A percentile compares a stretch with the other conserved stretches of the same genome.
Conservation (phyloP, 2,797 vertebrate species). For the Sciurus carolinensis region DNA sequence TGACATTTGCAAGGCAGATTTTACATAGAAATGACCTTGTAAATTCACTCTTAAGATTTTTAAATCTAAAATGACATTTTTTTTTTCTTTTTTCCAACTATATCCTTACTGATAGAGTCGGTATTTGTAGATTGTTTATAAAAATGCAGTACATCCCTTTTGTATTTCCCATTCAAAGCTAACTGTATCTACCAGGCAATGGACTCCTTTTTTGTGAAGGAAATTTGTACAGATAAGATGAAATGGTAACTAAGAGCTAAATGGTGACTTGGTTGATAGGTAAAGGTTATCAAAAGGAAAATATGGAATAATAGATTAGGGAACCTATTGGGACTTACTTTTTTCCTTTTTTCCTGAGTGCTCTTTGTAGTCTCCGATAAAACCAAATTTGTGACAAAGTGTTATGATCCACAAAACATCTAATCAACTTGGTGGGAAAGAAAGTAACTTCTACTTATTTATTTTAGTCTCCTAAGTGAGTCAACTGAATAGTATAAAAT, state of each 20-base stretch:
- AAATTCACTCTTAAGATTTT: constrained; percentile 34
- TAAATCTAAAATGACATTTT: constrained; percentile 66
- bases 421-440: neutral
- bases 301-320: constrained; percentile 89
- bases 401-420: constrained; percentile 25
- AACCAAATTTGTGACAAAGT: constrained; percentile 62
- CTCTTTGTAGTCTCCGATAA: constrained; percentile 75
- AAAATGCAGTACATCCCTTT: constrained; percentile 74
- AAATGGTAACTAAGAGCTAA: constrained; percentile 83
- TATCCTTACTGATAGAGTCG: constrained; percentile 79
- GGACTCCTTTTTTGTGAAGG: constrained; percentile 85
- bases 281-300: constrained; percentile 90
- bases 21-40: constrained; percentile 6
- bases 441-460: constrained; percentile 24
- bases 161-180: constrained; percentile 73
- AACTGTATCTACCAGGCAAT: constrained; percentile 76
- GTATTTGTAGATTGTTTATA: constrained; percentile 75
- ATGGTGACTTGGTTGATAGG: constrained; percentile 84
- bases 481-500: neutral
- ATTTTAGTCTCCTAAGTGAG: constrained; percentile 11
- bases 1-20: neutral
- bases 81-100: constrained; percentile 56
- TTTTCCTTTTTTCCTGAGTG: constrained; percentile 76
- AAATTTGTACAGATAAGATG: constrained; percentile 87
- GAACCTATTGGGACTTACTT: constrained; percentile 73